phyloP scores from a whole-genome alignment of 2,888 invertebrate genomes.

The Monochamus alternatus region DNA sequence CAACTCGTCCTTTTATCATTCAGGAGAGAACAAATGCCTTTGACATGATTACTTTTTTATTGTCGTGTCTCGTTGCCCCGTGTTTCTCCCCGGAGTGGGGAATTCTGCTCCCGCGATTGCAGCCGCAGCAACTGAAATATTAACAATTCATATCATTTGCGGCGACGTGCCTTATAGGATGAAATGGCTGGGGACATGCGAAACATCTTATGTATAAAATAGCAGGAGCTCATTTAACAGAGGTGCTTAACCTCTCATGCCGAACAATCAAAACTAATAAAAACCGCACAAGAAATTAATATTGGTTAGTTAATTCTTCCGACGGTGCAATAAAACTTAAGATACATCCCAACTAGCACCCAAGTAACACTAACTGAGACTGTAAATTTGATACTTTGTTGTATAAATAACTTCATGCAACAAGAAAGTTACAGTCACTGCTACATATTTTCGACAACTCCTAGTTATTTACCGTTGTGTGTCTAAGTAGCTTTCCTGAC shows the following conservation, averaged over 20 bases:
- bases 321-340: too few relatives aligned
- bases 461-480: too few relatives aligned
- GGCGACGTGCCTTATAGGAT: slow-evolving; percentile 58
- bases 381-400: too few relatives aligned
- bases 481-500: too few relatives aligned
- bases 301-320: too few relatives aligned
- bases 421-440: too few relatives aligned
- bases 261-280: not conserved
- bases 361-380: too few relatives aligned
- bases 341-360: too few relatives aligned
- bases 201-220: slow-evolving; percentile 58
- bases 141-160: slow-evolving; percentile 64
- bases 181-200: slow-evolving; percentile 58
- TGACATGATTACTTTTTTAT: slow-evolving; percentile 57
- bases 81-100: slow-evolving; percentile 56
- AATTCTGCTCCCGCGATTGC: slow-evolving; percentile 59
- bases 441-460: too few relatives aligned
- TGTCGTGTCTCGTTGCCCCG: slow-evolving; percentile 50
- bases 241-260: slow-evolving; percentile 34
- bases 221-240: slow-evolving; percentile 46
- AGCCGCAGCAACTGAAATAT: slow-evolving; percentile 56
- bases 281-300: too few relatives aligned
- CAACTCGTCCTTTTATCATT: slow-evolving; percentile 48
- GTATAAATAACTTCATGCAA: too few relatives aligned
- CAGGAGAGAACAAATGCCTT: slow-evolving; percentile 50